Evolutionary conservation across 37 sponge, comb jelly and placozoan genomes (phyloP), one percentile per base, ranked within the genome.

Genomic region (Oscarella lobularis): DNA sequence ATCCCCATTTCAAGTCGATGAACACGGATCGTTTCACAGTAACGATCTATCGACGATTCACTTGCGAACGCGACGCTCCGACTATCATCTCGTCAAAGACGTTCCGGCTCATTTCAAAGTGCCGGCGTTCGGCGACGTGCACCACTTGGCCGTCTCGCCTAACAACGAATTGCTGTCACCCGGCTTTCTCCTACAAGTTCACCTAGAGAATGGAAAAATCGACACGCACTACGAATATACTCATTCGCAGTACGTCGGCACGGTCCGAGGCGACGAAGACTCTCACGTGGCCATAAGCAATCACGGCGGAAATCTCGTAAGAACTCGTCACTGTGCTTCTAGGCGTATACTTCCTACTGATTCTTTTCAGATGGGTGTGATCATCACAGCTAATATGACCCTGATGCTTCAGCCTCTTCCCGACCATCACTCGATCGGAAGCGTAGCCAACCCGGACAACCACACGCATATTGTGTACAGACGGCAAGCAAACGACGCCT

Each of bases 311-410:
- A n/a, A n/a, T n/a, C n/a, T n/a, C n/a, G n/a, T n/a, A n/a, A n/a
- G n/a, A n/a, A n/a, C n/a, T n/a, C n/a, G n/a, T n/a, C n/a, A n/a
- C n/a, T n/a, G n/a, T n/a, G n/a, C n/a, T n/a, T n/a, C n/a, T n/a
- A n/a, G n/a, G n/a, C n/a, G n/a, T n/a, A n/a, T n/a, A n/a, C n/a
- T n/a, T n/a, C n/a, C n/a, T n/a, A n/a, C n/a, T n/a, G n/a, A n/a
- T n/a, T n/a, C n/a, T n/a, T n/a, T n/a, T 48, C 20, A 48, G 60
- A 48, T 48, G 60, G 60, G 60, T 48, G 60, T 48, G 20, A 48
- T 48, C 60, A 48, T 48, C 14, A 48, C 60, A 48, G 60, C 9
- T 20, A 48, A 9, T 9, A 20, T 27, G 9, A 9, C 9, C 60
- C 20, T 48, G 20, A 27, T 27, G 14, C 14, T 48, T 48, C 60